Conservation (phyloP, 2,888 invertebrate species). For the Hyppa rectilinea region DNA sequence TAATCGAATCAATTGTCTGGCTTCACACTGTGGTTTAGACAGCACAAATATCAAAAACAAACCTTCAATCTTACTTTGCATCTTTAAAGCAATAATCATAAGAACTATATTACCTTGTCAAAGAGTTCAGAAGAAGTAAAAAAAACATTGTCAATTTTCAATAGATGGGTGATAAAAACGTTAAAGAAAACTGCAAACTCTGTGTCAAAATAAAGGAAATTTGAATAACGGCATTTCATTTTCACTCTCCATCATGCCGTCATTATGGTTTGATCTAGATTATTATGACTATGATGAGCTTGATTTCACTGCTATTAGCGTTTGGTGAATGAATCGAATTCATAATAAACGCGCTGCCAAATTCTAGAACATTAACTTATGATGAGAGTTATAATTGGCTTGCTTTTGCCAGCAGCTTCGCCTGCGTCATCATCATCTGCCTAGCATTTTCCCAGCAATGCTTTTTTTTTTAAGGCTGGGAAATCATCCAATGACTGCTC, state of each 20-base stretch:
- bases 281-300: slow-evolving; percentile 23
- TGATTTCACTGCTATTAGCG: slow-evolving; percentile 41
- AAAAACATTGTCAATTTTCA: slow-evolving; percentile 27
- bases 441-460: no score
- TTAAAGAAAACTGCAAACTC: slow-evolving; percentile 35
- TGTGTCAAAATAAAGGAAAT: slow-evolving; percentile 52
- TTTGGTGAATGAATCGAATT: slow-evolving; percentile 35
- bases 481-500: no score
- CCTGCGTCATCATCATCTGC: no score
- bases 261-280: slow-evolving; percentile 53
- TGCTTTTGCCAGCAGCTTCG: no score
- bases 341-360: slow-evolving; percentile 13
- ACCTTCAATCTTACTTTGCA: not conserved
- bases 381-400: slow-evolving; percentile 18
- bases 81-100: not conserved
- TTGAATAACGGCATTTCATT: slow-evolving; percentile 52
- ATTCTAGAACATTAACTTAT: slow-evolving; percentile 14
- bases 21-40: slow-evolving; percentile 63
- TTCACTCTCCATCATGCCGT: slow-evolving; percentile 48
- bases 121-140: not conserved
- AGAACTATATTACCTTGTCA: not conserved
- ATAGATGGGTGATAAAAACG: slow-evolving; percentile 47
- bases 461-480: no score
- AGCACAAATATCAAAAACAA: slow-evolving; percentile 2
- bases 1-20: slow-evolving; percentile 67